These are phyloP conservation scores for Bettongia penicillata DNA, from an alignment of 2,113 vertebrate species.

Conservation along the genomic window DNA sequence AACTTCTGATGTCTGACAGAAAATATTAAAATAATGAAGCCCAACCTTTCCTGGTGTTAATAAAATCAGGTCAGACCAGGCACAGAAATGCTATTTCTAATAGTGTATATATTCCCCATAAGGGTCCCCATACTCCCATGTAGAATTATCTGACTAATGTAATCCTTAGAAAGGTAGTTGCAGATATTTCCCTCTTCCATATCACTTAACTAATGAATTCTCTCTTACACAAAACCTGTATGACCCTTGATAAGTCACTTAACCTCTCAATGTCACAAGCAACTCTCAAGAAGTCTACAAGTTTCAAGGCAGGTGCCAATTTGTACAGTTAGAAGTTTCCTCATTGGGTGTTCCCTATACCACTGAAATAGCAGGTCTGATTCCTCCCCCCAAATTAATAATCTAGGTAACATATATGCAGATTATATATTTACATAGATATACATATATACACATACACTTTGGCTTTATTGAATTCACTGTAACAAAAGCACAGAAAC, in stretches of 20 bases:
- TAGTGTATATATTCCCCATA: background rate
- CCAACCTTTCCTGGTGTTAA: background rate
- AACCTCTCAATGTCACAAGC: background rate
- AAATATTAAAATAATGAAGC: constrained; percentile 57
- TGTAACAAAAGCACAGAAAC: constrained; percentile 39
- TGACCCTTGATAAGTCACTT: background rate
- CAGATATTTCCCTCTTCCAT: background rate
- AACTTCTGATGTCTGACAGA: constrained; percentile 63
- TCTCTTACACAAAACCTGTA: background rate
- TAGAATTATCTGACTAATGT: background rate
- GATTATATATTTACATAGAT: background rate
- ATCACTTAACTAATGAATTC: background rate
- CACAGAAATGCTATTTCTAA: background rate
- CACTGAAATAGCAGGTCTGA: background rate
- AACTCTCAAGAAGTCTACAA: background rate
- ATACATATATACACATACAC: background rate
- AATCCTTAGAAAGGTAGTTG: background rate
- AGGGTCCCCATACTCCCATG: background rate
- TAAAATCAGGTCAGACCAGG: background rate
- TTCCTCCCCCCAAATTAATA: background rate
- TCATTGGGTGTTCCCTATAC: background rate
- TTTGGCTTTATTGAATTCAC: background rate
- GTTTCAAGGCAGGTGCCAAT: background rate
- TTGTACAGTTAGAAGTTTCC: background rate
- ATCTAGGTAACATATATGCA: background rate